Evolutionary conservation across 2,888 invertebrate species (phyloP).

Genomic region (Agrochola lychnidis): DNA sequence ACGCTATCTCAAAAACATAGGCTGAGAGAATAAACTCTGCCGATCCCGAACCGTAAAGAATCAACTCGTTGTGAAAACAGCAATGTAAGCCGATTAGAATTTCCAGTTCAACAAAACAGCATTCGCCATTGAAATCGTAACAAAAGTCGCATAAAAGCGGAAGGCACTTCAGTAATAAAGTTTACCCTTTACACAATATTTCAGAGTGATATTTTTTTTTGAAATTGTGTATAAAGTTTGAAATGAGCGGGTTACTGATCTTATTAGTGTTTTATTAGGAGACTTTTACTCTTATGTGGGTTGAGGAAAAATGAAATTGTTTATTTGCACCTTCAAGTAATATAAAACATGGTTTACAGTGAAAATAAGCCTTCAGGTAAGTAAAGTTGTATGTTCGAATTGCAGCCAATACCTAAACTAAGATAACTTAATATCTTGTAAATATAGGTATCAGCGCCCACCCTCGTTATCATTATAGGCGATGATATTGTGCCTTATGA

Average conservation of each 20-base stretch:
- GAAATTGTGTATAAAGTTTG: not conserved
- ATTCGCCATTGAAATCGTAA: conserved; percentile 31
- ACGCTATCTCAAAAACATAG: not conserved
- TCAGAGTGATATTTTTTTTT: conserved; percentile 18
- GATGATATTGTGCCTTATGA: too few relatives aligned
- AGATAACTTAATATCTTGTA: too few relatives aligned
- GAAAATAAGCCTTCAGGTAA: too few relatives aligned
- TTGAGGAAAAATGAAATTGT: too few relatives aligned
- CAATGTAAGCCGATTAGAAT: conserved; percentile 51
- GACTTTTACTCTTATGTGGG: not conserved
- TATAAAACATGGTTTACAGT: too few relatives aligned
- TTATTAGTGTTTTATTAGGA: not conserved
- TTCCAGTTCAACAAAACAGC: conserved; percentile 34
- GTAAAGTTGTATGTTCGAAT: too few relatives aligned
- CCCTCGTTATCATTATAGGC: too few relatives aligned
- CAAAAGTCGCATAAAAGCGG: conserved; percentile 37
- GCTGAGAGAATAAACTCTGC: conserved; percentile 1
- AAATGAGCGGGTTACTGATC: not conserved
- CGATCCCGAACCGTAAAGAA: conserved; percentile 4
- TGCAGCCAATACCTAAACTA: too few relatives aligned
- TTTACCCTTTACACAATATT: conserved; percentile 37
- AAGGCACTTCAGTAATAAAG: conserved; percentile 25
- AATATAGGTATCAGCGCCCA: too few relatives aligned
- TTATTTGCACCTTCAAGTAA: too few relatives aligned
- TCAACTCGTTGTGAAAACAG: conserved; percentile 34